phyloP scores from a whole-genome alignment of 2,797 vertebrate genomes.

The Uromys caudimaculatus region DNA sequence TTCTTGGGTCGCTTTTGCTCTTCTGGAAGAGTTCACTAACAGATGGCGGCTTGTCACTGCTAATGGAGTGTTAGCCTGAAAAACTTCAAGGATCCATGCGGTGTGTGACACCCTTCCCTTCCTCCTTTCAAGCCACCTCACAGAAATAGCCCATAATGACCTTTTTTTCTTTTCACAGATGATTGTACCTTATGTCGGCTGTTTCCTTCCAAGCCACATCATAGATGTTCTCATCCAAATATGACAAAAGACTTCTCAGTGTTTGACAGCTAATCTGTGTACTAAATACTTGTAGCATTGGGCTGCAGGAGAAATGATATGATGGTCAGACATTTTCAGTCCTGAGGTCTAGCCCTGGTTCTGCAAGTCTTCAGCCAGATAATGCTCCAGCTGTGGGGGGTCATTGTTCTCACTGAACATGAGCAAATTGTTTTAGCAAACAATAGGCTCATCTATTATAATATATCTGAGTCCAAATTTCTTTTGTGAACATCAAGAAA shows the following conservation, averaged over 20 bases:
- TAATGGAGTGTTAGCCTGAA: conserved; percentile 80
- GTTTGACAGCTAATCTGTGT: conserved; percentile 81
- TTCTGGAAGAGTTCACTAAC: conserved; percentile 84
- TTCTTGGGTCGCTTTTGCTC: conserved; percentile 77
- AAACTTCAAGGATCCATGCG: conserved; percentile 81
- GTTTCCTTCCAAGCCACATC: conserved; percentile 84
- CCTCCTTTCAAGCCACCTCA: conserved; percentile 81
- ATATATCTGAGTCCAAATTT: background rate
- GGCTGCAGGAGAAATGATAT: background rate
- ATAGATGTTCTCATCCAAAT: conserved; percentile 63
- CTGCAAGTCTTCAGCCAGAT: background rate
- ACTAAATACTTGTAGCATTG: conserved; percentile 54
- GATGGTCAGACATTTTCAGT: background rate
- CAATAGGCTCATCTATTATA: background rate
- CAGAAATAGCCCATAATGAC: conserved; percentile 82
- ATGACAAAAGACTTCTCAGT: conserved; percentile 76
- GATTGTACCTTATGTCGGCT: conserved; percentile 85
- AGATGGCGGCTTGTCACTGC: conserved; percentile 86
- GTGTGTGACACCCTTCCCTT: conserved; percentile 78
- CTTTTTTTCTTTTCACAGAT: conserved; percentile 83
- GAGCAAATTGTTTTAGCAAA: background rate
- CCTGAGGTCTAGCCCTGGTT: background rate
- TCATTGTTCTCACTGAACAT: background rate
- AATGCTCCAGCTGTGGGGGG: background rate
- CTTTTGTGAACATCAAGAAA: conserved; percentile 24